phyloP scores from a whole-genome alignment of 2,888 invertebrate species.

The Philaethria dido region DNA sequence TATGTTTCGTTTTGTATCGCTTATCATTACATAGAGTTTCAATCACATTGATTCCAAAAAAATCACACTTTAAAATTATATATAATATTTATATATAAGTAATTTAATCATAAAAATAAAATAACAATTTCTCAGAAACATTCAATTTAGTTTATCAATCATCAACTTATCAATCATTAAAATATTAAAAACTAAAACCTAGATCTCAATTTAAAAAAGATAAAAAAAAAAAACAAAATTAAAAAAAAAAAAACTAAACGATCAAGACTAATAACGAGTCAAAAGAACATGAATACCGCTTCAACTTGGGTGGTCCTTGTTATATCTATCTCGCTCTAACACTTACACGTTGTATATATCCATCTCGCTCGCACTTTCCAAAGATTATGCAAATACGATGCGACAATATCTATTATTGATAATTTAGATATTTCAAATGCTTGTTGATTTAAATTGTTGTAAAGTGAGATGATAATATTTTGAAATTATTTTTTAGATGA shows the following conservation, averaged over 20 bases:
- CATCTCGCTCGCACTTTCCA: slow-evolving; percentile 50
- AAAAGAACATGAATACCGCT: slow-evolving; percentile 66
- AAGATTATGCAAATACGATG: slow-evolving; percentile 59
- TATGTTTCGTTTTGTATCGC: too few relatives aligned
- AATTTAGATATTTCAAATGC: slow-evolving; percentile 45
- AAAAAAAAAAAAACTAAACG: slow-evolving; percentile 55
- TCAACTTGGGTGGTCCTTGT: slow-evolving; percentile 76
- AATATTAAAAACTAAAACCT: slow-evolving; percentile 35
- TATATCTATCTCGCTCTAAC: slow-evolving; percentile 51
- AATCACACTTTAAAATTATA: too few relatives aligned
- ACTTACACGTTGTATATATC: background rate
- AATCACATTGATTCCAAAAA: too few relatives aligned
- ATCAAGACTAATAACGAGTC: slow-evolving; percentile 65
- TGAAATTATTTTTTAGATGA: slow-evolving; percentile 17
- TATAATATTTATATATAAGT: background rate
- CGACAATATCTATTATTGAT: slow-evolving; percentile 40
- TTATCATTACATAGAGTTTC: too few relatives aligned
- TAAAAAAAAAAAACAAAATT: too few relatives aligned
- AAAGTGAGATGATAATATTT: slow-evolving; percentile 21
- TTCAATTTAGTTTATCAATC: slow-evolving; percentile 13
- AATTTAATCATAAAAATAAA: background rate
- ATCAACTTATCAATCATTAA: slow-evolving; percentile 34
- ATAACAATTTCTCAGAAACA: slow-evolving; percentile 2
- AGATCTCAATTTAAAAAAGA: slow-evolving; percentile 43
- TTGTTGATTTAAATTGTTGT: slow-evolving; percentile 30